phyloP scores from a whole-genome alignment of 2,888 invertebrate species.

The Calameuta pallipes region DNA sequence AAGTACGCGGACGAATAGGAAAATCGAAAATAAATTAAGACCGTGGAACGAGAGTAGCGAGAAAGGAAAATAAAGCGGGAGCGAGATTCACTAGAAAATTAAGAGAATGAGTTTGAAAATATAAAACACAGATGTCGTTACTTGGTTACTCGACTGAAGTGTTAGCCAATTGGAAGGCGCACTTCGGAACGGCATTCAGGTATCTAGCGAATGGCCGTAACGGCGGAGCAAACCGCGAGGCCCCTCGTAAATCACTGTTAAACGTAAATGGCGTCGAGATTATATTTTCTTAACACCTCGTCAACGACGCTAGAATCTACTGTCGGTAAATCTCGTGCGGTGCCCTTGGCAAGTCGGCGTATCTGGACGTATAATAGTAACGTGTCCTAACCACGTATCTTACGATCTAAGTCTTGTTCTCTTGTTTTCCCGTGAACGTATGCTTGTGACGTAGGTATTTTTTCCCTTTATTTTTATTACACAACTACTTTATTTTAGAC shows the following conservation, averaged over 20 bases:
- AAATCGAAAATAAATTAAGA: not conserved
- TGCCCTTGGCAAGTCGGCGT: not conserved
- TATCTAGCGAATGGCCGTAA: not conserved
- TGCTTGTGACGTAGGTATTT: not conserved
- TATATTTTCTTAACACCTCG: constrained; percentile 53
- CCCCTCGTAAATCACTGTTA: constrained; percentile 44
- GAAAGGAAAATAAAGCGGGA: not conserved
- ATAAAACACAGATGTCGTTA: not conserved
- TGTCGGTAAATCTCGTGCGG: not conserved
- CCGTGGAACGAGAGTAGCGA: not conserved
- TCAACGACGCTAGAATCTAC: constrained; percentile 30
- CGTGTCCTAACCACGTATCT: not conserved
- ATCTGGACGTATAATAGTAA: not conserved
- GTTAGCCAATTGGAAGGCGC: not conserved
- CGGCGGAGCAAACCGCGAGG: not conserved
- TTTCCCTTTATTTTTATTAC: not conserved
- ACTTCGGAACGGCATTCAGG: not conserved
- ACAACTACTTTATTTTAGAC: not conserved
- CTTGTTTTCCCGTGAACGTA: not conserved
- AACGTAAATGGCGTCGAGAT: constrained; percentile 42
- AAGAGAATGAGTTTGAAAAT: not conserved
- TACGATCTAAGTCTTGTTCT: not conserved
- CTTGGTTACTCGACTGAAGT: not conserved
- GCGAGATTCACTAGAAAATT: not conserved
- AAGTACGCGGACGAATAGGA: not conserved